Evolutionary conservation across 2,888 invertebrate species (phyloP).

Genomic region (Ophonus ardosiacus): DNA sequence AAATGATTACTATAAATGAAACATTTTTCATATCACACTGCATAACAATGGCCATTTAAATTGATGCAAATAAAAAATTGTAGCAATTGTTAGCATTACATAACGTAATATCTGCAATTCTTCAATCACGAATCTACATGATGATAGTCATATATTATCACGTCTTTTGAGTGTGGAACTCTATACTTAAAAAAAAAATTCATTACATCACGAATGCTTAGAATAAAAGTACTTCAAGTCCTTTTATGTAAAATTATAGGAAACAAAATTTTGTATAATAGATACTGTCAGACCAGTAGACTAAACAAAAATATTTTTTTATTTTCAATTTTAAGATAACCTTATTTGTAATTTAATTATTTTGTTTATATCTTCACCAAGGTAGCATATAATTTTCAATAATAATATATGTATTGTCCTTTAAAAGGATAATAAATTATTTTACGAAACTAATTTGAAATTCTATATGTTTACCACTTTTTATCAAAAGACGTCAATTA

Average conservation of each 20-base stretch:
- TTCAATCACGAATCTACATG: not conserved
- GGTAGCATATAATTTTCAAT: not conserved
- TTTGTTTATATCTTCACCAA: not conserved
- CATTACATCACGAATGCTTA: not conserved
- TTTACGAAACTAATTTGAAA: not conserved
- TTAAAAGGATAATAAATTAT: not conserved
- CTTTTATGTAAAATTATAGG: too few species aligned
- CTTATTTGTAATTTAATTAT: not conserved
- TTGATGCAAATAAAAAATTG: conserved; percentile 18
- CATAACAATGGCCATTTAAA: conserved; percentile 9
- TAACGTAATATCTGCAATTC: not conserved
- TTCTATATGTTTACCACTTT: not conserved
- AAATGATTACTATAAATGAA: conserved; percentile 12
- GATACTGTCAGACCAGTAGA: too few species aligned
- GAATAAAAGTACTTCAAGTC: not conserved
- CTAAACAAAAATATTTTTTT: not conserved
- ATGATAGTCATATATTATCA: not conserved
- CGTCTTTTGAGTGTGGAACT: not conserved
- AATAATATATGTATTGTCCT: not conserved
- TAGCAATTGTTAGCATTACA: not conserved
- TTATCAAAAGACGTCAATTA: not conserved
- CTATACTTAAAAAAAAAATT: not conserved
- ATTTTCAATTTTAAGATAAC: not conserved
- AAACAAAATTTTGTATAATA: too few species aligned
- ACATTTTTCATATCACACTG: conserved; percentile 2